Evolutionary conservation across 2,797 vertebrate species (phyloP), one percentile per base, ranked within the genome.

Genomic region (Hyperoplus lanceolatus): DNA sequence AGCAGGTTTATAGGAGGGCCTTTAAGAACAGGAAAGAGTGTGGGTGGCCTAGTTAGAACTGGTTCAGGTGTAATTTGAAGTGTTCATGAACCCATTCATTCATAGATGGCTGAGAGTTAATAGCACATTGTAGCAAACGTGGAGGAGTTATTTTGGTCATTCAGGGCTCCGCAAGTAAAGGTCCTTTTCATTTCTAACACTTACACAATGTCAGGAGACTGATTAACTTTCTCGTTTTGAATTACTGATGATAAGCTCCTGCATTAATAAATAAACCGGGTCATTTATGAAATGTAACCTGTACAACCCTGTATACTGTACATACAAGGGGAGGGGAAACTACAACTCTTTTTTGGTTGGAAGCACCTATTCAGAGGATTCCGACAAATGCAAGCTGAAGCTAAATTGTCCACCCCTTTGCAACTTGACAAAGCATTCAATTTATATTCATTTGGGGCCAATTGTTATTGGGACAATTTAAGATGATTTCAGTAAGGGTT

Each of bases 21-120:
- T 83, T 84, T 54, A 71, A 65, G 80, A 80, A 73, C 79, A 86
- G 68, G 73, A 87, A 79, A 66, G 64, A 69, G 56, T 50, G 41
- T 89, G 86, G 83, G 83, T 90, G 84, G 87, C 59, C 85, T 53
- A 6, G 13, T 75, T 61, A 18, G 13, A 66, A 54, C 69, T 70
- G 56, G 71, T 89, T 75, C 55, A 77, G 51, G 73, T 79, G 71
- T 49, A 61, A 72, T 41, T 43, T 12, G 60, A 58, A 53, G 38
- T 62, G 64, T 1, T 18, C 56, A 29, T 83, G 79, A 29, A 69
- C 39, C 53, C 67, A 41, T 77, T 79, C 58, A 64, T 75, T 78
- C 57, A 62, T 79, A 16, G 6, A 54, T 29, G 72, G 57, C 67
- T 69, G 36, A 56, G 65, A 77, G 18, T 72, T 41, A 64, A 73